Conservation (phyloP, 1,140 invertebrate species). For the Wiebesia pumilae region DNA sequence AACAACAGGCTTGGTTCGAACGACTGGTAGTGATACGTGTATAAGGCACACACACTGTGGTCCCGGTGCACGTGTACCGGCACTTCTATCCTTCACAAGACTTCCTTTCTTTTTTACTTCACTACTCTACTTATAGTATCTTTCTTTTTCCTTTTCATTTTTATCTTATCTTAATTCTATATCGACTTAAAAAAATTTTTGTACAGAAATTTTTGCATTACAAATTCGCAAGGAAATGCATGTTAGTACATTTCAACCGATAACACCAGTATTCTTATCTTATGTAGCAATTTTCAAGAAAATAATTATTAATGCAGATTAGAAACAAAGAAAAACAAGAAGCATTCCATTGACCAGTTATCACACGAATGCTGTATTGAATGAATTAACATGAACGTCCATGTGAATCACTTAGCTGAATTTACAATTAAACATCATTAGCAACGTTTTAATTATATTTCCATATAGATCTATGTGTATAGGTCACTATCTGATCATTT, state of each 20-base stretch:
- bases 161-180: background rate
- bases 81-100: background rate
- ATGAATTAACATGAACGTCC: background rate
- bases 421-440: background rate
- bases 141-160: background rate
- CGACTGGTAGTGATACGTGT: conserved; percentile 30
- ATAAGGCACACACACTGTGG: conserved; percentile 50
- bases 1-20: conserved; percentile 56
- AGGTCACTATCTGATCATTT: background rate
- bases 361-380: background rate
- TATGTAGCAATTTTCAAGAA: background rate
- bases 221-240: background rate
- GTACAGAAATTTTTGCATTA: background rate
- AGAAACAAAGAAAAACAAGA: background rate
- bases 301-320: background rate
- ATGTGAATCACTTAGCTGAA: background rate
- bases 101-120: background rate
- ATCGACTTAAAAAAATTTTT: background rate
- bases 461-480: background rate
- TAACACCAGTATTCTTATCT: background rate
- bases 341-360: background rate
- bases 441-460: background rate
- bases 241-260: background rate
- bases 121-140: background rate
- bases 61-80: background rate